Evolutionary conservation across 2,113 vertebrate genomes (phyloP), one percentile per base, ranked within the genome.

Genomic region (Oncorhynchus tshawytscha): DNA sequence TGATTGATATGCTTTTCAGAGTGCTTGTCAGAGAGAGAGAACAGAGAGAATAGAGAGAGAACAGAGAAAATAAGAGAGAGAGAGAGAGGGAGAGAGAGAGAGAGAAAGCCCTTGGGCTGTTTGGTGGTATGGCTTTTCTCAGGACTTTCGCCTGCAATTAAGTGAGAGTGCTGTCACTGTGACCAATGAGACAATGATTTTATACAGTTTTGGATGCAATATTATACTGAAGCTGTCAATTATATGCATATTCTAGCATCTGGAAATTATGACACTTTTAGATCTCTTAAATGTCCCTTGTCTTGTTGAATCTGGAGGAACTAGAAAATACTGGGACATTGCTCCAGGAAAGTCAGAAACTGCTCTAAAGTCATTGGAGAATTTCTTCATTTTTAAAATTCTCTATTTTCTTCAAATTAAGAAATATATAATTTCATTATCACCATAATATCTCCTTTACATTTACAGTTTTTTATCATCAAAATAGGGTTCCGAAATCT

Each of bases 151-250:
- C n/a, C n/a, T n/a, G n/a, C n/a, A n/a, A n/a, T n/a, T n/a, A n/a
- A n/a, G n/a, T n/a, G n/a, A n/a, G n/a, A n/a, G n/a, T n/a, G n/a
- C n/a, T n/a, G n/a, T n/a, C n/a, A n/a, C n/a, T n/a, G n/a, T n/a
- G n/a, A 86, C 86, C 88, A 84, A 84, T 80, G 82, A 81, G 84
- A 88, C 81, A 78, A 89, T 84, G 76, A 89, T 90, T 82, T 81
- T 49, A 81, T 79, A 65, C 75, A 57, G 49, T 13, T 85, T 82
- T 79, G n/a, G n/a, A 75, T 79, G 83, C 76, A 73, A 76, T 85
- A 88, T 89, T 86, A 87, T 74, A 75, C 79, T 81, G 81, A 88
- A 78, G 81, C n/a, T n/a, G n/a, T n/a, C n/a, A n/a, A n/a, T n/a
- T n/a, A n/a, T n/a, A n/a, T n/a, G n/a, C n/a, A n/a, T n/a, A n/a